A percentile compares a stretch with the other conserved stretches of the same genome.
Conservation (phyloP, 2,888 invertebrate species). For the Caenorhabditis imperialis region DNA sequence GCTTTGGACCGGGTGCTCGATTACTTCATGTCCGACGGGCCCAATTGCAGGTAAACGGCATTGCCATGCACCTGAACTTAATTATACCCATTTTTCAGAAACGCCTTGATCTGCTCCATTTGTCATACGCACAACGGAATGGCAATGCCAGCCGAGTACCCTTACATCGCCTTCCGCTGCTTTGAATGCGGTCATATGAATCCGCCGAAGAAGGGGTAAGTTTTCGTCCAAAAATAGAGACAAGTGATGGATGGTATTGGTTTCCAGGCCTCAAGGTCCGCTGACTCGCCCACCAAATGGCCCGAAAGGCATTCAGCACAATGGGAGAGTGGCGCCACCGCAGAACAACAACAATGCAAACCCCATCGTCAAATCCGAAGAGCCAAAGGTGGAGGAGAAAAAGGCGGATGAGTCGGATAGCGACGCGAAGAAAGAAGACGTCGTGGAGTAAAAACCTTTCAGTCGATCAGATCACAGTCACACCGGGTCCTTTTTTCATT, state of each 20-base stretch:
- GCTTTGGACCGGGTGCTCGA: constrained; percentile 92
- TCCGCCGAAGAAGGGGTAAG: constrained; percentile 61
- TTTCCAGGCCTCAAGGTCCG: constrained; percentile 35
- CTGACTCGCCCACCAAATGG: constrained; percentile 29
- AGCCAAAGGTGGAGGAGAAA: constrained; percentile 9
- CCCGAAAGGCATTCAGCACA: constrained; percentile 35
- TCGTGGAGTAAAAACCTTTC: no score
- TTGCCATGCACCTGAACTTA: constrained; percentile 2
- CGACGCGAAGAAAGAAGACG: constrained; percentile 2
- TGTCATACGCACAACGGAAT: constrained; percentile 95
- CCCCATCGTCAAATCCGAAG: background rate
- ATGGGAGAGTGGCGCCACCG: constrained; percentile 7
- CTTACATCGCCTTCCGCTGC: constrained; percentile 86
- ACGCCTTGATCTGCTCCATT: constrained; percentile 91
- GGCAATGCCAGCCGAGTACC: constrained; percentile 85
- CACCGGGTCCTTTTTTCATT: no score
- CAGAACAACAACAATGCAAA: constrained; percentile 1
- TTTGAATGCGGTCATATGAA: constrained; percentile 71
- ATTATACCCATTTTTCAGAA: constrained; percentile 79
- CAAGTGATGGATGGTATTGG: background rate
- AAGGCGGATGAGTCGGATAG: constrained; percentile 10
- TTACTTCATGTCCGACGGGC: constrained; percentile 94
- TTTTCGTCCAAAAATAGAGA: background rate
- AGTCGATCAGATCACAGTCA: no score
- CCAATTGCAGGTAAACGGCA: constrained; percentile 84